These are phyloP conservation scores for Epinephelus coioides DNA, from an alignment of 2,797 vertebrate genomes.

Conservation along the genomic window DNA sequence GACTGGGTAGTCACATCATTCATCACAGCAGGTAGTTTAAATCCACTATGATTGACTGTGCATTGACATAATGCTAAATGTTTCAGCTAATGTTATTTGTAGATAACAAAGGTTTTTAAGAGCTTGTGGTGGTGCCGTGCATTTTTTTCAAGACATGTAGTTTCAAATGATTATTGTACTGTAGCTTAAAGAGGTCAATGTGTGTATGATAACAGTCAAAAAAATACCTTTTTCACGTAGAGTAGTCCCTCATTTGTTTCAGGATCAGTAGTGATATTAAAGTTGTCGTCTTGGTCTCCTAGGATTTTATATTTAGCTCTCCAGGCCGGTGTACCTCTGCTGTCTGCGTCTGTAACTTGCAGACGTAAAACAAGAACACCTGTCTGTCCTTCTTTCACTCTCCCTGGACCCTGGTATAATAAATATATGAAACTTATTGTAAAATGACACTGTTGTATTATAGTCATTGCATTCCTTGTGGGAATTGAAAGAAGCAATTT, in stretches of 20 bases:
- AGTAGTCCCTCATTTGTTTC: slow-evolving; percentile 84
- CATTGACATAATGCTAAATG: no score
- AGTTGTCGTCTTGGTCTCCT: slow-evolving; percentile 71
- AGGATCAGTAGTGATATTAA: slow-evolving; percentile 76
- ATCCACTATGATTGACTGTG: no score
- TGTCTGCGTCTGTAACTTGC: slow-evolving; percentile 77
- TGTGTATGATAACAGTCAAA: background rate
- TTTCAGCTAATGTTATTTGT: no score
- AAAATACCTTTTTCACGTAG: slow-evolving; percentile 82
- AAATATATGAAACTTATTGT: background rate
- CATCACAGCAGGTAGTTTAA: no score
- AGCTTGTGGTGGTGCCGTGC: no score
- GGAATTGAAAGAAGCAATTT: background rate
- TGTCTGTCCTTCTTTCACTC: slow-evolving; percentile 73
- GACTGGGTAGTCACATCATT: no score
- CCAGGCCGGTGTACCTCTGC: slow-evolving; percentile 73
- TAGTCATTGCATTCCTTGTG: rapidly evolving
- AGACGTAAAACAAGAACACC: slow-evolving; percentile 73
- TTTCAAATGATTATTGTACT: background rate
- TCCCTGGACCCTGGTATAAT: slow-evolving; percentile 54
- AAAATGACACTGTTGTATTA: background rate
- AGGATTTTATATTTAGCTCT: slow-evolving; percentile 75
- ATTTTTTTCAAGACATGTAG: no score
- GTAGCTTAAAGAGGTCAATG: background rate
- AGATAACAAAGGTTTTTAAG: no score